Evolutionary conservation across 2,797 vertebrate genomes (phyloP).

Genomic region (Orientallactaga sibirica): DNA sequence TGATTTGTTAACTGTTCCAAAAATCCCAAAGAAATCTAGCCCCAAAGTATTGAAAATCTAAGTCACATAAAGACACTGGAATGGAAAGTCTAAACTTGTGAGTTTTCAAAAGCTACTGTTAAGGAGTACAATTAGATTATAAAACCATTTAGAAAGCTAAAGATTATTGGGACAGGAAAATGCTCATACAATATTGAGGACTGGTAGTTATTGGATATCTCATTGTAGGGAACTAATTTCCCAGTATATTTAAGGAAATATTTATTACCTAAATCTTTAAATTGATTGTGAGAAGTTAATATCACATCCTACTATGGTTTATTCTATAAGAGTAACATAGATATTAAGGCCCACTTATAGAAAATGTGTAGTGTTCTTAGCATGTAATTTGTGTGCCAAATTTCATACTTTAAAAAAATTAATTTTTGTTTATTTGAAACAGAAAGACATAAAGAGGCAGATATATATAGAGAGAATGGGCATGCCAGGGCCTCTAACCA

Average conservation of each 20-base stretch:
- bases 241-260: not conserved
- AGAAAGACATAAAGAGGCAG: too few species aligned
- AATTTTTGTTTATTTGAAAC: too few species aligned
- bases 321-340: not conserved
- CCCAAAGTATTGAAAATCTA: slow-evolving; percentile 56
- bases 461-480: too few species aligned
- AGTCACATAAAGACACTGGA: not conserved
- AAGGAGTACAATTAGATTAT: slow-evolving; percentile 45
- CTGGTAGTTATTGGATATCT: not conserved
- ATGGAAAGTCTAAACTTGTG: slow-evolving; percentile 63
- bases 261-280: slow-evolving; percentile 37
- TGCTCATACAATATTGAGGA: not conserved
- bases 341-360: not conserved
- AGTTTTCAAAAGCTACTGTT: slow-evolving; percentile 60
- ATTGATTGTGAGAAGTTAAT: slow-evolving; percentile 48
- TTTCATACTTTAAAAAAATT: too few species aligned
- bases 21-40: slow-evolving; percentile 26
- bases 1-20: slow-evolving; percentile 70
- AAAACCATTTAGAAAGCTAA: not conserved
- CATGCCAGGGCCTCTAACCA: too few species aligned
- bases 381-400: not conserved
- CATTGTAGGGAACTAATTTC: not conserved
- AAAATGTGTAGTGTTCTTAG: not conserved
- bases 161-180: slow-evolving; percentile 8
- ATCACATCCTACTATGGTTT: not conserved